phyloP scores from a whole-genome alignment of 2,888 invertebrate species.

The Pyralis farinalis region DNA sequence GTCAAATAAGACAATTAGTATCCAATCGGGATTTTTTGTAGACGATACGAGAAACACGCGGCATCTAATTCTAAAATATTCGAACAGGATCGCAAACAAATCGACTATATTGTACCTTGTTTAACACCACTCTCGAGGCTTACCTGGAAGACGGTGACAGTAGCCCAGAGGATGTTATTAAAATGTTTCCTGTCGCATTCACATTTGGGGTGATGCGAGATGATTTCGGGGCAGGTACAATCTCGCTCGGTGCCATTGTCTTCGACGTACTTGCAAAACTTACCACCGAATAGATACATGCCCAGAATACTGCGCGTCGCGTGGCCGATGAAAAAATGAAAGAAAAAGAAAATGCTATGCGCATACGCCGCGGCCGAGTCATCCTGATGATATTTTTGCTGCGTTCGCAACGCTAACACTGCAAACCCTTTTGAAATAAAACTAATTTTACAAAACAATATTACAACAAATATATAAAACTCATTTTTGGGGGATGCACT shows the following conservation, averaged over 20 bases:
- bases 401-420: conserved; percentile 69
- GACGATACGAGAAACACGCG: conserved; percentile 64
- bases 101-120: conserved; percentile 60
- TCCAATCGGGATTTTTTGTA: conserved; percentile 20
- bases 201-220: conserved; percentile 93
- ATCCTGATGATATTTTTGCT: conserved; percentile 50
- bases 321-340: conserved; percentile 76
- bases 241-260: conserved; percentile 90
- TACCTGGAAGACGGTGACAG: conserved; percentile 99
- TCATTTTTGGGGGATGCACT: neutral
- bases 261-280: conserved; percentile 98
- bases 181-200: conserved; percentile 99
- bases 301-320: conserved; percentile 95
- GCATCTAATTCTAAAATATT: conserved; percentile 53
- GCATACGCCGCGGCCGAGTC: conserved; percentile 70
- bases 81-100: conserved; percentile 74
- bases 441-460: conserved; percentile 35
- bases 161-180: conserved; percentile 98
- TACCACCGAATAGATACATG: conserved; percentile 99
- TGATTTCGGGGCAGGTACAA: conserved; percentile 96
- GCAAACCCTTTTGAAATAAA: conserved; percentile 43
- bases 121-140: conserved; percentile 71
- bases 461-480: neutral
- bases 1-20: conserved; percentile 42
- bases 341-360: conserved; percentile 78